A percentile compares a stretch with the other conserved stretches of the same genome.
phyloP scores from a whole-genome alignment of 1,140 invertebrate species.

The Papilio glaucus region DNA sequence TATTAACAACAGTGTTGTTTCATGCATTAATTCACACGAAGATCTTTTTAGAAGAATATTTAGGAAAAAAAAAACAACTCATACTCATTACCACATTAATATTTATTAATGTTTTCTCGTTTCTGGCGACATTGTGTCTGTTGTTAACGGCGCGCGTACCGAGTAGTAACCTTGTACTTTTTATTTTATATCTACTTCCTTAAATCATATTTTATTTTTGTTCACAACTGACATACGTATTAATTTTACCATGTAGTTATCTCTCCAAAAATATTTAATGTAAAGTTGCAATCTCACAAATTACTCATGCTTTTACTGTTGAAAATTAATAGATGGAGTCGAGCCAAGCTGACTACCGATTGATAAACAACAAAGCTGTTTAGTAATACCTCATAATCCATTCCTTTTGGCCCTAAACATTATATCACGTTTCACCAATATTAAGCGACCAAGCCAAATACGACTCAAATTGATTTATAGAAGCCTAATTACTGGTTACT shows the following conservation, averaged over 20 bases:
- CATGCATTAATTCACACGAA: background rate
- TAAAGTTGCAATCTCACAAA: too few species aligned
- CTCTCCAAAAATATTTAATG: background rate
- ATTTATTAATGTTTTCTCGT: slow-evolving; percentile 37
- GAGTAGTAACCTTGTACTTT: slow-evolving; percentile 35
- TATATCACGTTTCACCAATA: too few species aligned
- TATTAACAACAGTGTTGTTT: too few species aligned
- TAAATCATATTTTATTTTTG: slow-evolving; percentile 15
- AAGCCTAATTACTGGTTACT: too few species aligned
- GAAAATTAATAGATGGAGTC: too few species aligned
- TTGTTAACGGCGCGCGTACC: slow-evolving; percentile 5
- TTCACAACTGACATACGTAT: background rate
- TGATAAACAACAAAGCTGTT: too few species aligned
- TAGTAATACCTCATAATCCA: too few species aligned
- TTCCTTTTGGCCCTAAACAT: too few species aligned
- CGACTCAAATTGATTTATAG: too few species aligned
- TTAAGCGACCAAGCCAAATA: too few species aligned
- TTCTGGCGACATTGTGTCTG: slow-evolving; percentile 39
- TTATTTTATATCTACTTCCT: slow-evolving; percentile 35
- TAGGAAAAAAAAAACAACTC: background rate
- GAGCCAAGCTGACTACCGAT: too few species aligned
- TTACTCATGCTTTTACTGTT: too few species aligned
- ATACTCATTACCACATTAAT: slow-evolving; percentile 2
- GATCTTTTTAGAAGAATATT: background rate
- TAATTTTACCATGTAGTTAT: background rate